Conservation (phyloP, 2,113 vertebrate species). For the Pollimyrus isidori region DNA sequence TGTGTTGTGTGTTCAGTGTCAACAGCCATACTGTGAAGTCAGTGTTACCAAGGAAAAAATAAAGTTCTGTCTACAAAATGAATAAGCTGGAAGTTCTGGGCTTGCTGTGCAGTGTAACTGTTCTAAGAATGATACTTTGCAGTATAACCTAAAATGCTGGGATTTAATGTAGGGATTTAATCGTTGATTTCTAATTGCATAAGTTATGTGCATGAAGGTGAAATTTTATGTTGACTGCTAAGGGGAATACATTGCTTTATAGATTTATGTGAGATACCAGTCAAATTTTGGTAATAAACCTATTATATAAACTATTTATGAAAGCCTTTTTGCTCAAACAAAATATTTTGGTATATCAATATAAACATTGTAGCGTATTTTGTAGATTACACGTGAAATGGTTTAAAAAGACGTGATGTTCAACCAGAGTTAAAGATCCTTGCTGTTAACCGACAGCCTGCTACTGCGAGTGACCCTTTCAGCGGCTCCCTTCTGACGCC, state of each 20-base stretch:
- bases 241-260: neutral
- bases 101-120: neutral
- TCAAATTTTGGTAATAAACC: neutral
- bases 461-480: neutral
- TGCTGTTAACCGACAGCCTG: neutral
- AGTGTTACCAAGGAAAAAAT: neutral
- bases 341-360: neutral
- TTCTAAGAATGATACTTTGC: neutral
- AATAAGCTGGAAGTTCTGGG: neutral
- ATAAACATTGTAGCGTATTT: neutral
- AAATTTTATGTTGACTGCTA: neutral
- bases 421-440: neutral
- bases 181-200: neutral
- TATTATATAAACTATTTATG: neutral
- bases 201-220: neutral
- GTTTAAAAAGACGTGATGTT: neutral
- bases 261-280: neutral
- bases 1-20: neutral
- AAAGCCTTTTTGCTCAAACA: neutral
- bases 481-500: neutral
- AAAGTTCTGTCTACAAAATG: neutral
- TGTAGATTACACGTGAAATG: neutral
- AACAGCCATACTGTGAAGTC: neutral
- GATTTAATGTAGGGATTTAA: neutral
- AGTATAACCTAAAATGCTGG: neutral